phyloP scores from a whole-genome alignment of 2,888 invertebrate genomes.

The Apoda limacodes region DNA sequence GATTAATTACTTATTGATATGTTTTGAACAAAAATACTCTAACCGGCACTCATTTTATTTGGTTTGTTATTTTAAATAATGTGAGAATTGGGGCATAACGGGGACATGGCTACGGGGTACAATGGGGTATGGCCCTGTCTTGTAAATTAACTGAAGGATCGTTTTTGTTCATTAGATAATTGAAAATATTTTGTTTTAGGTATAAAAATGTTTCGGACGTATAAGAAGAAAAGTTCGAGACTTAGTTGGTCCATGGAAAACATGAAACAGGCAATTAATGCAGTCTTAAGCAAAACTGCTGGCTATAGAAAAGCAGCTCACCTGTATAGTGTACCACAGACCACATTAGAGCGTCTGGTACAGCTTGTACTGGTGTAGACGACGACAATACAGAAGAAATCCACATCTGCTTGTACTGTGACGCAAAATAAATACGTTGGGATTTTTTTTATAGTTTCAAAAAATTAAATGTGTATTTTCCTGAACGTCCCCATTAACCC shows the following conservation, averaged over 20 bases:
- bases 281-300: conserved; percentile 11
- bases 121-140: conserved; percentile 10
- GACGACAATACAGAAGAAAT: conserved; percentile 18
- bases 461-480: too few species aligned
- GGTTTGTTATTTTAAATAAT: conserved; percentile 7
- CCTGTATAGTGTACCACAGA: too few species aligned
- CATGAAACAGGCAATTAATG: conserved; percentile 14
- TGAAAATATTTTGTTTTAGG: conserved; percentile 12
- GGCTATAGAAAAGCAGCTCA: conserved; percentile 12
- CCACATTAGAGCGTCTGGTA: too few species aligned
- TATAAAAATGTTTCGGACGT: too few species aligned
- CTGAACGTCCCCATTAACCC: too few species aligned
- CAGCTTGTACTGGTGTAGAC: conserved; percentile 19
- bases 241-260: conserved; percentile 10
- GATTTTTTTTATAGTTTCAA: too few species aligned
- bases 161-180: conserved; percentile 8
- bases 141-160: not conserved
- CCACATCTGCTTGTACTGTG: conserved; percentile 18
- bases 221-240: conserved; percentile 8
- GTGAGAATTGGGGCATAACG: conserved; percentile 12
- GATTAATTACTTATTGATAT: conserved; percentile 5
- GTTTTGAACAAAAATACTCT: conserved; percentile 8
- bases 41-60: conserved; percentile 7
- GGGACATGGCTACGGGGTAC: conserved; percentile 12
- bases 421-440: conserved; percentile 10